Percentiles rank a stretch among this genome's conserved stretches.
Evolutionary conservation across 2,888 invertebrate species (phyloP).

Genomic region (Acrocera orbiculus): DNA sequence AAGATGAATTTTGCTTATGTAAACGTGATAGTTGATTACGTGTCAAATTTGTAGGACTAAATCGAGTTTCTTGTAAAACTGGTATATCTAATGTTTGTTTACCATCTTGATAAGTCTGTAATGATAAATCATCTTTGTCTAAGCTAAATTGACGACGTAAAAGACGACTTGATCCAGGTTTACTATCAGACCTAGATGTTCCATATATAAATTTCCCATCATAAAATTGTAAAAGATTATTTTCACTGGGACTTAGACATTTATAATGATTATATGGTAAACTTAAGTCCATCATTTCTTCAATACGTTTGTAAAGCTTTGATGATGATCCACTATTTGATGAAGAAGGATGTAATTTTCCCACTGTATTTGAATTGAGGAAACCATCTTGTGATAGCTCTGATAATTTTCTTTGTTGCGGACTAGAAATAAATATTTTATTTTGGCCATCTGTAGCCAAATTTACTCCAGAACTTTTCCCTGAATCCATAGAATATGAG

Average conservation of each 20-base stretch:
- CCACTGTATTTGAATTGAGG: conserved; percentile 25
- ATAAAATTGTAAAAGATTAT: conserved; percentile 28
- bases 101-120: conserved; percentile 1
- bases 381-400: conserved; percentile 27
- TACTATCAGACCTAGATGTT: conserved; percentile 19
- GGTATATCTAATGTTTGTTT: conserved; percentile 24
- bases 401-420: conserved; percentile 23
- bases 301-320: conserved; percentile 29
- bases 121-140: conserved; percentile 44
- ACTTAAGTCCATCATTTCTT: conserved; percentile 42
- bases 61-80: conserved; percentile 25
- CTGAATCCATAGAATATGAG: conserved; percentile 30
- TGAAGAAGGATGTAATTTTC: conserved; percentile 21
- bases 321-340: conserved; percentile 28
- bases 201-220: conserved; percentile 28
- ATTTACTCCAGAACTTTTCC: conserved; percentile 25
- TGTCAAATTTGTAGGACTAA: no score
- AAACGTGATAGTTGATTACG: conserved; percentile 22
- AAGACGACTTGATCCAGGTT: conserved; percentile 33
- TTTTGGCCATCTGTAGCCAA: conserved; percentile 6
- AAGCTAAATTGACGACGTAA: conserved; percentile 50
- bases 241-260: conserved; percentile 47
- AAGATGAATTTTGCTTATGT: conserved; percentile 50
- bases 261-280: conserved; percentile 60
- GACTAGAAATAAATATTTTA: conserved; percentile 12